Evolutionary conservation across 2,888 invertebrate genomes (phyloP).

Genomic region (Linnaemya tessellans): DNA sequence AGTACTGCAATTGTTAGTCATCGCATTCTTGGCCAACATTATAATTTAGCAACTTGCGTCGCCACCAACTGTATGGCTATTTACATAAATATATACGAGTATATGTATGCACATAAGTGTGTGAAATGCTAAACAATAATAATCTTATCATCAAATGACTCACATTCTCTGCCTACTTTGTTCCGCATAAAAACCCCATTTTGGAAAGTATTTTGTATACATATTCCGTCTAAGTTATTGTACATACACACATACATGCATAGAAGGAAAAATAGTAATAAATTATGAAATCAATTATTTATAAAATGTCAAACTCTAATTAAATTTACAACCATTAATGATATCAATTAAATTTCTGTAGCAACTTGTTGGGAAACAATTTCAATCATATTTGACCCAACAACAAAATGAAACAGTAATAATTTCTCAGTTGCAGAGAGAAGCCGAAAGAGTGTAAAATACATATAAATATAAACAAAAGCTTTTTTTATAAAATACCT

Average conservation of each 20-base stretch:
- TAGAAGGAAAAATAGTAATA: too few species aligned
- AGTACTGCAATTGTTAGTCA: slow-evolving; percentile 9
- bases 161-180: slow-evolving; percentile 1
- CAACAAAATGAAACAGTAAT: neutral
- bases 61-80: neutral
- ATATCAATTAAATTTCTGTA: neutral
- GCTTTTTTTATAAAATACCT: slow-evolving; percentile 18
- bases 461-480: slow-evolving; percentile 3
- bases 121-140: neutral
- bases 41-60: neutral
- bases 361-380: neutral
- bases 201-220: neutral
- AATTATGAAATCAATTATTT: neutral
- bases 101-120: too few species aligned
- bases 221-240: neutral
- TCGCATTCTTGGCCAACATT: neutral
- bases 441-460: neutral
- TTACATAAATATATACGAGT: neutral
- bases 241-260: too few species aligned
- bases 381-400: neutral
- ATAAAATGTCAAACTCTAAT: slow-evolving; percentile 12
- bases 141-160: slow-evolving; percentile 30
- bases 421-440: neutral
- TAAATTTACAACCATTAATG: neutral
- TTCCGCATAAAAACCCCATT: neutral